Conservation (phyloP, 2,113 vertebrate species). For the Mesoclemmys tuberculata region DNA sequence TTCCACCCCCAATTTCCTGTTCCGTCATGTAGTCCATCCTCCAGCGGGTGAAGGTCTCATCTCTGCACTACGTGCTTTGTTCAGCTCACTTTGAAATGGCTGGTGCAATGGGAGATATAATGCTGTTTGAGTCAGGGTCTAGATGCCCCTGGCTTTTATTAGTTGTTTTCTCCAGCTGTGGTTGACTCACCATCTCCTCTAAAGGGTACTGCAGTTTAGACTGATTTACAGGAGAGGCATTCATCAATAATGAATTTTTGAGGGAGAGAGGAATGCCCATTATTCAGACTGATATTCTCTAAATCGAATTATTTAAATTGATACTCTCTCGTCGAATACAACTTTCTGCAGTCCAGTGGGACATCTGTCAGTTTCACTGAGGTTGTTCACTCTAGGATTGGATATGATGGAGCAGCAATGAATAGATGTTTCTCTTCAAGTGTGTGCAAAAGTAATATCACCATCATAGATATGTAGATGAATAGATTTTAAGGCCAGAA, state of each 20-base stretch:
- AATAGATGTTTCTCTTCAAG: neutral
- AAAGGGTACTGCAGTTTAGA: neutral
- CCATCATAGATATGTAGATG: neutral
- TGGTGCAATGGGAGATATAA: neutral
- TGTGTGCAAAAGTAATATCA: neutral
- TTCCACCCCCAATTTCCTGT: conserved; percentile 42
- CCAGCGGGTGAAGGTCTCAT: neutral
- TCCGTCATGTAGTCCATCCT: conserved; percentile 45
- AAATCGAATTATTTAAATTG: too few relatives aligned
- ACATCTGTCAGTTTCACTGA: neutral
- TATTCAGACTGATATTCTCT: neutral
- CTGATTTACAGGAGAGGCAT: neutral
- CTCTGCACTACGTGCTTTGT: conserved; percentile 51
- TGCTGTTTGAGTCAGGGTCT: neutral
- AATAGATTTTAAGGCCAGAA: neutral
- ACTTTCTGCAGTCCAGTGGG: neutral
- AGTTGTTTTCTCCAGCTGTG: neutral
- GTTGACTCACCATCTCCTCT: neutral
- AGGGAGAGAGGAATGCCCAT: neutral
- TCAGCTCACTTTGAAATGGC: conserved; percentile 42
- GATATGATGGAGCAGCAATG: neutral
- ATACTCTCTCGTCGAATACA: neutral
- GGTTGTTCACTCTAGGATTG: neutral
- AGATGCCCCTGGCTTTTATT: conserved; percentile 14
- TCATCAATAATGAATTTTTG: conserved; percentile 10